Base-by-base conservation (phyloP, 2,113 vertebrate species). In the Vicugna pacos region DNA sequence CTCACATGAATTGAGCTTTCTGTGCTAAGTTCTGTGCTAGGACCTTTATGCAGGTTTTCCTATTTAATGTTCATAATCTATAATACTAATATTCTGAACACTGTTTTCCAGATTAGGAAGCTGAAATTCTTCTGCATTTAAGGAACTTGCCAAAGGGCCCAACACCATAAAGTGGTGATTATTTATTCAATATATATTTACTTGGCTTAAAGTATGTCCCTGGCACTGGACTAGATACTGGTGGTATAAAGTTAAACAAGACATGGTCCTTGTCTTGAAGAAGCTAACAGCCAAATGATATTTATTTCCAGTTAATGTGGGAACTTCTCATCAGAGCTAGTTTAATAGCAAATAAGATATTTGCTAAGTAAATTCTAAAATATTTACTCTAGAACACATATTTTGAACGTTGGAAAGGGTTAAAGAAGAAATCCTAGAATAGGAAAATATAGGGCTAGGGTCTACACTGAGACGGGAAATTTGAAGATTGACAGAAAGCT, bases 241-340 rank as follows among this genome's bases (percentile, higher is more conserved):
- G 24, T 28, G 32, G 69, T 94, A 81, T 65, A 65, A 88, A 96
- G 91, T 48, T 95, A 94, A 89, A 65, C 96, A 96, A 96, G 91
- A 97, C 88, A 89, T 86, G 75, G 28, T 88, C 54, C 76, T 97
- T 70, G 60, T 95, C 93, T 91, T 94, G 58, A 95, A 89, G 93
- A 87, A 84, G 30, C 70, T 95, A 50, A 79, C 4, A 64, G 16
- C 13, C 46, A 58, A 64, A 46, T 30, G 28, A 52, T 42, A 38
- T 9, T 91, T 8, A 30, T 15, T 91, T 73, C 48, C 35, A 52
- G n/a, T 38, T 76, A 82, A 50, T 77, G 28, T 62, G 83, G 50
- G 62, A 81, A 62, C 50, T n/a, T 95, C 22, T 65, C 42, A 32
- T 85, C 64, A 54, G 87, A 35, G 48, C 20, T 77, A 22, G 26